Evolutionary conservation across 1,140 invertebrate genomes (phyloP), one percentile per base, ranked within the genome.

Genomic region (Oreohelix idahoensis): DNA sequence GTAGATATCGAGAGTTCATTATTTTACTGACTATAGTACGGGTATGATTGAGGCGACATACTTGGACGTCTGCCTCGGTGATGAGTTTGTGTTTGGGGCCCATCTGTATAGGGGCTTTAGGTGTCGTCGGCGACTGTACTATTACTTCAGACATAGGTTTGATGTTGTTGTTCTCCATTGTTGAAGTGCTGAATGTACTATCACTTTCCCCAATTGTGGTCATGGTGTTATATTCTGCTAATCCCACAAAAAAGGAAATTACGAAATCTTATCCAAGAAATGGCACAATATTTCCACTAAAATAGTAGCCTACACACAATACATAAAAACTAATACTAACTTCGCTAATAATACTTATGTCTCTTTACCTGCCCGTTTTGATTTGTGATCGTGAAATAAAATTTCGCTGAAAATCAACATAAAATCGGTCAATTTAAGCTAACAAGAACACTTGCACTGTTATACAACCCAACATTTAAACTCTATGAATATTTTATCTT

Each of bases 21-120:
- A 97, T 96, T 92, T 97, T 97, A 91, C 95, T 96, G 79, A 96
- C 95, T 63, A 97, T 95, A 63, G 96, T 96, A 80, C 95, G 93
- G 0, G 95, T 95, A 87, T 97, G 96, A 87, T 96, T 96, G 71
- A 97, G 93, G 86, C 95, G 95, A 93, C 96, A 97, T 49, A 96
- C 94, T 89, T 96, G 95, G 35, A 96, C 94, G 79, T 96, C 95
- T 0, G 96, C 96, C 83, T 96, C 96, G 23, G 94, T 93, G 42
- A 96, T 94, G 13, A 96, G 93, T 90, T 96, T 96, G 91, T 96
- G 96, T 39, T 88, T 89, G 26, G 90, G 90, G 66, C 90, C 90
- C 74, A 49, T 63, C 26, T 51, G 71, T 10, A 75, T 23, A 26
- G 70, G 80, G 1, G 71, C 29, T 75, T 63, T 82, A 4, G 42